Evolutionary conservation across 2,797 vertebrate species (phyloP).

Genomic region (Malurus leucopterus): DNA sequence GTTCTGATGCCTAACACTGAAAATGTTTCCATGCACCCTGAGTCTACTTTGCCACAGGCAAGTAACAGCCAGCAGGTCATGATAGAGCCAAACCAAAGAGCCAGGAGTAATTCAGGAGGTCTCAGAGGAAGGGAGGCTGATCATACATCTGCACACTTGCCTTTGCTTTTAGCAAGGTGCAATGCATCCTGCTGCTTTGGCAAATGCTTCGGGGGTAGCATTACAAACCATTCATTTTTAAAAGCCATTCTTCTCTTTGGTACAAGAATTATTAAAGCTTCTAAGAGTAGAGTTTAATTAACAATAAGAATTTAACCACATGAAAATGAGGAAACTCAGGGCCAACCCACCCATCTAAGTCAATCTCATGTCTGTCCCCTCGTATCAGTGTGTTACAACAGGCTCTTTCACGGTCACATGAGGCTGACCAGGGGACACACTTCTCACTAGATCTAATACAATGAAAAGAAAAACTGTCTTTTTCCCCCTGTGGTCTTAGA

Average conservation of each 20-base stretch:
- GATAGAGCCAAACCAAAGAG: background rate
- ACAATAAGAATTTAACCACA: background rate
- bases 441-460: conserved; percentile 42
- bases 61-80: background rate
- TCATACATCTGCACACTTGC: background rate
- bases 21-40: background rate
- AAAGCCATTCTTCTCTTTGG: background rate
- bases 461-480: conserved; percentile 64
- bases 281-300: background rate
- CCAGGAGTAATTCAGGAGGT: background rate
- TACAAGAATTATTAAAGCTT: background rate
- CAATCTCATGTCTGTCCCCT: conserved; percentile 31
- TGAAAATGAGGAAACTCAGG: background rate
- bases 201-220: background rate
- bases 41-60: background rate
- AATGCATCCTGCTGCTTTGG: background rate
- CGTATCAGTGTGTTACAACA: conserved; percentile 29
- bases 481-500: conserved; percentile 57
- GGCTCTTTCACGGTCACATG: conserved; percentile 51
- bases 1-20: background rate
- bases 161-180: background rate
- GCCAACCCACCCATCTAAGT: background rate
- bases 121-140: background rate
- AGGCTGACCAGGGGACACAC: conserved; percentile 53
- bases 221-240: background rate